phyloP scores from a whole-genome alignment of 2,113 vertebrate species.

The Callithrix jacchus region DNA sequence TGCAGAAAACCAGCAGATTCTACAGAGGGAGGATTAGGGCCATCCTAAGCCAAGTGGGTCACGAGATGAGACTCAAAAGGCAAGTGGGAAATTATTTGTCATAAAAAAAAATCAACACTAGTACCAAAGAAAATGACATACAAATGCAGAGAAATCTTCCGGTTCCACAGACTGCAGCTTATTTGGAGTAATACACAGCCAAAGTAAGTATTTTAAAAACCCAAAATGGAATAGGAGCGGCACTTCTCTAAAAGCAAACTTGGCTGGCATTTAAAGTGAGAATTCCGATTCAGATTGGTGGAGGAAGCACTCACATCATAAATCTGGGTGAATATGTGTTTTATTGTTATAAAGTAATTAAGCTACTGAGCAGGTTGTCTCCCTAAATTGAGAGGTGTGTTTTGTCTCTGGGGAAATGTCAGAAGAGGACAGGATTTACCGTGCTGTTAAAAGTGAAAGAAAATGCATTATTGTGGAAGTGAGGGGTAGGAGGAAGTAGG shows the following conservation, averaged over 20 bases:
- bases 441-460: background rate
- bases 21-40: background rate
- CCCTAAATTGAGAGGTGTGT: background rate
- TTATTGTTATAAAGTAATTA: conserved; percentile 57
- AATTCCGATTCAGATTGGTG: background rate
- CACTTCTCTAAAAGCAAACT: background rate
- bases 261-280: background rate
- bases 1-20: background rate
- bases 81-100: background rate
- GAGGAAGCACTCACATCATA: background rate
- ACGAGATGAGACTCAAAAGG: background rate
- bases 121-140: background rate
- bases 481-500: background rate
- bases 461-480: background rate
- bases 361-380: background rate
- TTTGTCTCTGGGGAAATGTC: conserved; percentile 47
- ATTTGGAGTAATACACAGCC: background rate
- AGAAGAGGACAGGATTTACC: conserved; percentile 23
- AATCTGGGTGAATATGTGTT: background rate
- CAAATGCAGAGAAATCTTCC: background rate
- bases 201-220: background rate
- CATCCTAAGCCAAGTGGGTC: background rate
- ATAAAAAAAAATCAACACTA: background rate
- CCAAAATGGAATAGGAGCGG: background rate
- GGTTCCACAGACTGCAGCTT: background rate